Base-by-base conservation (phyloP, 2,113 vertebrate species). In the Solenodon paradoxus region DNA sequence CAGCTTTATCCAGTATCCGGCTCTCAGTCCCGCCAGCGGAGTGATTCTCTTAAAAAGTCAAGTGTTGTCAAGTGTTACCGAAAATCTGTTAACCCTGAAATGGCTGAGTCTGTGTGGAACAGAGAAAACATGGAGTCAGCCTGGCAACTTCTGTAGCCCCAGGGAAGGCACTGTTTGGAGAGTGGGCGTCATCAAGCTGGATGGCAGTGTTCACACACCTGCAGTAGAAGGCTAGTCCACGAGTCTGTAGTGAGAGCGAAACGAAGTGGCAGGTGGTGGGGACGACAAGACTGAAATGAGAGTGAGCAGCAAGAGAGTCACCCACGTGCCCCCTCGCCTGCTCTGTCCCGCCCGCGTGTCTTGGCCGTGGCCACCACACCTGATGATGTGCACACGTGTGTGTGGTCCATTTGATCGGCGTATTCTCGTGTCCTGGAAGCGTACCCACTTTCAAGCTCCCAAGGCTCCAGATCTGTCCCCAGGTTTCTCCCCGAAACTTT, bases 401-500 rank as follows among this genome's bases (percentile, higher is more conserved):
- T 53, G 9, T 38, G 8, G 32, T 26, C 80, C 24, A 0, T 57
- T 47, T 35, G 8, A 3, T 24, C 2, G 16, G 11, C 45, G 32
- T 12, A 13, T 35, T 83, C 49, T 40, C 6, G 7, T n/a, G 72
- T 53, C 38, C 45, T 40, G 4, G 22, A 45, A 55, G 55, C 32
- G n/a, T 35, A 15, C 15, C 13, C 13, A 1, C 1, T 11, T 71
- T 64, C 79, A 85, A 68, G 75, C 86, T 94, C 59, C 49, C 35
- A 45, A 28, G 53, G 84, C 82, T 57, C 16, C 88, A 79, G 93
- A 69, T 57, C 1, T 45, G 71, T 1, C 92, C 82, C 59, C 38
- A 51, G 16, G 32, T 92, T 79, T 88, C 93, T 92, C 55, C 53
- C 87, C 28, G 89, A 95, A 93, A 51, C 49, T 95, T 95, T 59